phyloP scores from a whole-genome alignment of 2,888 invertebrate species.

The Agrochola lychnidis region DNA sequence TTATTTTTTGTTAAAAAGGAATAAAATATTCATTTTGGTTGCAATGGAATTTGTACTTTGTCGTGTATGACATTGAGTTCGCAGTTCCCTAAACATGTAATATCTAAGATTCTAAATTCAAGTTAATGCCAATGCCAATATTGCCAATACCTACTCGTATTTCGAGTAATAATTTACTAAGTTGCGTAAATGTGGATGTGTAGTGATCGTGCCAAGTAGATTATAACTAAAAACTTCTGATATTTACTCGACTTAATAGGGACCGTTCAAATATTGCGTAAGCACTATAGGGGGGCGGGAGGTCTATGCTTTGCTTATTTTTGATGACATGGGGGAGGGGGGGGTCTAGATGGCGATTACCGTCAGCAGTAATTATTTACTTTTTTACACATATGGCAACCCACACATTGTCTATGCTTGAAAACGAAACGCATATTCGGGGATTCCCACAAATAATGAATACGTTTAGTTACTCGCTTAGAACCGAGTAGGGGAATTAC shows the following conservation, averaged over 20 bases:
- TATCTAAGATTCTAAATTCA: constrained; percentile 2
- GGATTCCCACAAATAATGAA: too few species aligned
- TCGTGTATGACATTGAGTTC: not conserved
- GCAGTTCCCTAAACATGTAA: not conserved
- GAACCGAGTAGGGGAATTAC: too few species aligned
- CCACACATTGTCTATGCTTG: too few species aligned
- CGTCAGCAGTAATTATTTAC: too few species aligned
- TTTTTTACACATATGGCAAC: too few species aligned
- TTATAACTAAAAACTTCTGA: constrained; percentile 15
- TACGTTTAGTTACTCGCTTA: too few species aligned
- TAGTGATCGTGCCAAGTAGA: constrained; percentile 70
- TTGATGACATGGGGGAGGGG: too few species aligned
- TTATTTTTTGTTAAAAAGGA: not conserved
- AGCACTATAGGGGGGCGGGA: too few species aligned
- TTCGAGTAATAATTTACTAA: constrained; percentile 10
- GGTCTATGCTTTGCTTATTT: too few species aligned
- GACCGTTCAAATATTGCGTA: too few species aligned
- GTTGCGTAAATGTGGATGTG: constrained; percentile 28
- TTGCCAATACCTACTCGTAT: constrained; percentile 46
- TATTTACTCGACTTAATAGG: not conserved
- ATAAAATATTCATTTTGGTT: not conserved
- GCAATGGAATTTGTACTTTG: not conserved
- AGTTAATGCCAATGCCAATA: constrained; percentile 24
- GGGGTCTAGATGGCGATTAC: too few species aligned
- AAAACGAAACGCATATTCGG: too few species aligned